phyloP scores from a whole-genome alignment of 2,113 vertebrate genomes.

The Oreotrochilus melanogaster region DNA sequence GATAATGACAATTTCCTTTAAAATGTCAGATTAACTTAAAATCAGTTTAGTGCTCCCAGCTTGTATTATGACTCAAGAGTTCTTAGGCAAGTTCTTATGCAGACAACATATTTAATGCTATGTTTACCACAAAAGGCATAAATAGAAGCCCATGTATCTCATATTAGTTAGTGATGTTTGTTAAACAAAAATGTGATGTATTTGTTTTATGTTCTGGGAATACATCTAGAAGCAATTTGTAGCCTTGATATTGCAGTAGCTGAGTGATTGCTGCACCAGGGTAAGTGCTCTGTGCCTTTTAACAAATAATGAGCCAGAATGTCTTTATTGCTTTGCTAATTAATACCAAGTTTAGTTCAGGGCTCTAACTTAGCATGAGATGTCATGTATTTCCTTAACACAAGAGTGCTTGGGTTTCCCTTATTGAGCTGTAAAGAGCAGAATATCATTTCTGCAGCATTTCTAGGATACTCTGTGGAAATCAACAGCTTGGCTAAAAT shows the following conservation, averaged over 20 bases:
- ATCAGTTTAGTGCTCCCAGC: constrained; percentile 46
- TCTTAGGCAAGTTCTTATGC: constrained; percentile 9
- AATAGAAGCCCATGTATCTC: not conserved
- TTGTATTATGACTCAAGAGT: constrained; percentile 31
- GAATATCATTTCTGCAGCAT: not conserved
- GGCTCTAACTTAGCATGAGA: not conserved
- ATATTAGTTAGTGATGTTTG: not conserved
- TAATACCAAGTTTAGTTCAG: constrained; percentile 49
- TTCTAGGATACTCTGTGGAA: not conserved
- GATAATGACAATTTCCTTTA: constrained; percentile 64
- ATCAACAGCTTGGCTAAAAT: not conserved
- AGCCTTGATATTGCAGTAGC: not conserved
- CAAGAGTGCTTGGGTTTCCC: not conserved
- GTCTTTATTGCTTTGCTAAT: constrained; percentile 56
- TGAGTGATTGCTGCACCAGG: not conserved
- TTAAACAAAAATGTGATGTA: constrained; percentile 40
- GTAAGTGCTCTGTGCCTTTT: constrained; percentile 28
- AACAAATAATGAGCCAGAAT: constrained; percentile 46
- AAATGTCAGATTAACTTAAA: constrained; percentile 68
- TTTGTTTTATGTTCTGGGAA: constrained; percentile 33
- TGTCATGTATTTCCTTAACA: not conserved
- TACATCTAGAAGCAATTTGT: constrained; percentile 30
- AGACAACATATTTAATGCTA: constrained; percentile 28
- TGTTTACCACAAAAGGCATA: constrained; percentile 37
- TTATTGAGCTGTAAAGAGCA: not conserved